Evolutionary conservation across 2,113 vertebrate species (phyloP).

Genomic region (Pogona vitticeps): DNA sequence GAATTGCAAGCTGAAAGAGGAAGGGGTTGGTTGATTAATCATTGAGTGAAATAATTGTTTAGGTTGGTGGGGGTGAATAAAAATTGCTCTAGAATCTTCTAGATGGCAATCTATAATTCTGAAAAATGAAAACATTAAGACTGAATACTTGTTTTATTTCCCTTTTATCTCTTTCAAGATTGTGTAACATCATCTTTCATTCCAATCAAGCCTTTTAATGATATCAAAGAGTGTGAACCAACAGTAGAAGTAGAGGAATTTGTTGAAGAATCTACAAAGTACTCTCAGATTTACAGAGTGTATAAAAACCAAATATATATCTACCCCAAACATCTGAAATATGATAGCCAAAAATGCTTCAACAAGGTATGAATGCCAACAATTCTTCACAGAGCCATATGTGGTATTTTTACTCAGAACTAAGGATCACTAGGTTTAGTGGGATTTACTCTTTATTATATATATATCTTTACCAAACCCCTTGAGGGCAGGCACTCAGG

Average conservation of each 20-base stretch:
- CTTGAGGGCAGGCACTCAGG: background rate
- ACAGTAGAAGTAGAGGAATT: conserved; percentile 97
- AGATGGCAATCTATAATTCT: background rate
- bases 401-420: background rate
- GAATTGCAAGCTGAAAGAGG: no score
- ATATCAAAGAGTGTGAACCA: conserved; percentile 79
- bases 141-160: conserved; percentile 38
- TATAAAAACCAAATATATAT: conserved; percentile 99
- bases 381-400: background rate
- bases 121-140: conserved; percentile 39
- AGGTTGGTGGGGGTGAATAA: background rate
- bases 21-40: background rate
- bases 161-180: conserved; percentile 80
- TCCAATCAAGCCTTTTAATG: conserved; percentile 92
- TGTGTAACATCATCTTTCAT: conserved; percentile 95
- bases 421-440: background rate
- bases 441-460: background rate
- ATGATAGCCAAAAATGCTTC: conserved; percentile 96
- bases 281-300: conserved; percentile 88
- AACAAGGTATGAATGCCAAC: conserved; percentile 83
- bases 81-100: background rate
- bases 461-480: background rate
- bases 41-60: background rate
- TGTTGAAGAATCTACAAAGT: conserved; percentile 89
- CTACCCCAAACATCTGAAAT: conserved; percentile 97